Evolutionary conservation across 2,797 vertebrate species (phyloP), one percentile per base, ranked within the genome.

Genomic region (Denticeps clupeoides): DNA sequence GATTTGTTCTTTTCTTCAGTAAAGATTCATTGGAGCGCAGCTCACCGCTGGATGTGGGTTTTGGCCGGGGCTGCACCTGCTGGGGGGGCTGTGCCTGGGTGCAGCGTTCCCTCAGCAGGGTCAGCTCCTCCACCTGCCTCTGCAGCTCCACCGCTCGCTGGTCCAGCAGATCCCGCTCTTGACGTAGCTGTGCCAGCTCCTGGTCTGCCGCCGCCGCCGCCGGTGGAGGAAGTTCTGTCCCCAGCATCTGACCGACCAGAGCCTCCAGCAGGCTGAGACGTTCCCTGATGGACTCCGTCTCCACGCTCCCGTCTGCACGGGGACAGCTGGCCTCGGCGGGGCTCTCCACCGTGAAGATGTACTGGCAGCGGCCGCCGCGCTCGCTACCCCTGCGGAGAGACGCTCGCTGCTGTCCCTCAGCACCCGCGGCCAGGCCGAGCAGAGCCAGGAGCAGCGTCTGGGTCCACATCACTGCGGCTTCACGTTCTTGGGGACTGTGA

Each of bases 321-420:
- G 88, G 80, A 70, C 93, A 96, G 69, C 77, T 83, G 53, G 72
- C 48, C 60, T 92, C 88, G 0, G 6, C 25, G 0, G 87, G 88
- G 60, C 89, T 89, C 68, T 82, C 73, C 3, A 97, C 88, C 0
- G 64, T 82, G 72, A 97, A 96, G 58, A 81, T 87, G 65, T 93
- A 95, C 25, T 85, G 88, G 65, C 92, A 95, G 4, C 69, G 80
- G 1, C 86, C 87, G 1, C 59, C 50, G 7, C 50, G 60, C 64
- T 88, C 82, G 0, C 84, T 86, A 2, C 69, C 74, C 19, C 80
- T 83, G 47, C 59, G 78, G 50, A 90, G 65, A 44, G 74, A 64
- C 3, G 85, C 87, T 6, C 68, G 53, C 51, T 80, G 78, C 48
- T 84, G 82, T 7, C 75, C 82, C 1, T 66, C 72, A 0, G 50